A percentile compares a stretch with the other conserved stretches of the same genome.
These are phyloP conservation scores for Casuarius casuarius DNA, from an alignment of 2,113 vertebrate genomes.

Conservation along the genomic window DNA sequence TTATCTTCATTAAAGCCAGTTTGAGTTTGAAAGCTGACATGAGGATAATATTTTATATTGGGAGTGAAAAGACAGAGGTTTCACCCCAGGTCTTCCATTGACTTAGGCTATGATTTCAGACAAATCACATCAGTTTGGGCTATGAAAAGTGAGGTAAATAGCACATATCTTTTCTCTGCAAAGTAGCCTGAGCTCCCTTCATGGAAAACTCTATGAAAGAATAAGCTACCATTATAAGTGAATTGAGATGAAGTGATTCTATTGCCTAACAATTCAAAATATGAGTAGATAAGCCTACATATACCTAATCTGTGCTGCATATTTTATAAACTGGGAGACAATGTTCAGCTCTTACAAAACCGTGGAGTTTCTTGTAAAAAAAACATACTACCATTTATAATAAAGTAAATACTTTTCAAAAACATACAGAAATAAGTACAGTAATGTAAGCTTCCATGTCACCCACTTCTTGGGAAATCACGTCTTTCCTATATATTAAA, in stretches of 20 bases:
- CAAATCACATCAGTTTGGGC: not conserved
- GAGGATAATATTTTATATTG: not conserved
- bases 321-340: not conserved
- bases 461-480: not conserved
- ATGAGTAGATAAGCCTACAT: not conserved
- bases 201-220: not conserved
- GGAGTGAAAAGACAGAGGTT: not conserved
- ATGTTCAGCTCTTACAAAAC: not conserved
- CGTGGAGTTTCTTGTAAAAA: not conserved
- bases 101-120: not conserved
- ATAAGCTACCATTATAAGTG: not conserved
- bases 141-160: not conserved
- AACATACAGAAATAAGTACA: not conserved
- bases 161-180: not conserved
- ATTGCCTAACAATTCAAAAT: not conserved
- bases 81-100: not conserved
- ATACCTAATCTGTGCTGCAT: not conserved
- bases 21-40: conserved; percentile 1
- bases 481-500: not conserved
- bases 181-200: not conserved
- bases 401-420: not conserved
- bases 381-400: not conserved
- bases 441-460: not conserved
- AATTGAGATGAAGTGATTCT: not conserved
- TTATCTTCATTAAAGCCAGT: conserved; percentile 56